Percentiles rank a stretch among this genome's conserved stretches.
These are phyloP conservation scores for Anarrhichthys ocellatus DNA, from an alignment of 2,113 vertebrate species.

Conservation along the genomic window DNA sequence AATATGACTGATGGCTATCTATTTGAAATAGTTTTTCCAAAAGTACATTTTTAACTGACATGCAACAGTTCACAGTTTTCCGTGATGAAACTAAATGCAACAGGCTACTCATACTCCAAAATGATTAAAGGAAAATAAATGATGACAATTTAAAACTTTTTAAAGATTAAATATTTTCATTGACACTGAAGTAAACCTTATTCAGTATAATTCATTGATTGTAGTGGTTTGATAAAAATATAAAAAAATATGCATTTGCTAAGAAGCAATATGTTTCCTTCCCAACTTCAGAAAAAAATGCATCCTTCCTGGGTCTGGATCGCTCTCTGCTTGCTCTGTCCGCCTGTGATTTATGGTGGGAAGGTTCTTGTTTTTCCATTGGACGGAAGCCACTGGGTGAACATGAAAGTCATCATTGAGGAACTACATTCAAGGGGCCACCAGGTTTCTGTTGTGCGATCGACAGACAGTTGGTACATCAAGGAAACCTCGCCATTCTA, in stretches of 20 bases:
- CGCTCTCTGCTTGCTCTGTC: constrained; percentile 30
- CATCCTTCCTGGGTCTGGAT: constrained; percentile 26
- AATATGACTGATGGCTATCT: not conserved
- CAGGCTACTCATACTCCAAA: not conserved
- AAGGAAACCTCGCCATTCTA: constrained; percentile 69
- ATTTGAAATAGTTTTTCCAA: not conserved
- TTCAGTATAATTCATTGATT: not conserved
- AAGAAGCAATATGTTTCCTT: constrained; percentile 2
- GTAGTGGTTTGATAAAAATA: not conserved
- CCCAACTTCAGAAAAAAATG: constrained; percentile 49
- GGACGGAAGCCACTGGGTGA: constrained; percentile 78
- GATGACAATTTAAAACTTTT: not conserved
- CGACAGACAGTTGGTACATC: constrained; percentile 70
- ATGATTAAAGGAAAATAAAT: not conserved
- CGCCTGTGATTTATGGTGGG: constrained; percentile 39
- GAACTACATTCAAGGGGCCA: constrained; percentile 70
- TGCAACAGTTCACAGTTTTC: not conserved
- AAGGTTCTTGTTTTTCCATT: constrained; percentile 71
- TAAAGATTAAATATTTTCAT: not conserved
- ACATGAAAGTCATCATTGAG: constrained; percentile 75
- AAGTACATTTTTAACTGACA: not conserved
- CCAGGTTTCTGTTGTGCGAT: constrained; percentile 54
- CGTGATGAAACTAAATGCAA: not conserved
- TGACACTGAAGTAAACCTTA: not conserved
- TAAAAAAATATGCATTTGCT: not conserved